Percentiles rank a stretch among this genome's conserved stretches.
Conservation (phyloP, 2,888 invertebrate species). For the Drosophila atroscutellata region DNA sequence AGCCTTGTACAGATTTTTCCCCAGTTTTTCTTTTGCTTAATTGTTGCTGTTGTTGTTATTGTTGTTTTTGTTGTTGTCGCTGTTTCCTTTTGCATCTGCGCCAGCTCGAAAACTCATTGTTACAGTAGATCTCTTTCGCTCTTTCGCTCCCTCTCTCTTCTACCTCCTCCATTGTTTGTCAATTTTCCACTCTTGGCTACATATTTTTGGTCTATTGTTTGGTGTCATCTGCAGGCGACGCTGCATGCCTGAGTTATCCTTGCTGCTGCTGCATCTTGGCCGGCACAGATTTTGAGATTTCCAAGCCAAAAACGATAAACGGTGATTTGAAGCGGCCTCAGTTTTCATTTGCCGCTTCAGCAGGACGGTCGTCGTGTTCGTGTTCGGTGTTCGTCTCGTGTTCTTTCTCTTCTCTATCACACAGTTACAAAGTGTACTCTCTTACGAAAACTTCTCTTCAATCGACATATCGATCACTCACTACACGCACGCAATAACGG, state of each 20-base stretch:
- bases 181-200: conserved; percentile 70
- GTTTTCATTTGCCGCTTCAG: conserved; percentile 59
- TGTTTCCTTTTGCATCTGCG: conserved; percentile 69
- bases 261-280: conserved; percentile 29
- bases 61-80: conserved; percentile 17
- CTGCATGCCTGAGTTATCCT: conserved; percentile 30
- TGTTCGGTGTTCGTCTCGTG: conserved; percentile 2
- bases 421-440: not conserved
- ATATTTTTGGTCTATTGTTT: conserved; percentile 68
- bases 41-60: conserved; percentile 31
- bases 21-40: conserved; percentile 54
- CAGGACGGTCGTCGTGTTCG: conserved; percentile 54
- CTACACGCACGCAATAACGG: conserved; percentile 30
- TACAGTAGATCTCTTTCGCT: conserved; percentile 49
- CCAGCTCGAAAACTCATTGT: conserved; percentile 44
- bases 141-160: conserved; percentile 9
- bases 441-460: not conserved
- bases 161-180: conserved; percentile 63
- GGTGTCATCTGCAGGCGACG: conserved; percentile 70
- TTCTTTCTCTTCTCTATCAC: not conserved
- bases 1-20: conserved; percentile 73
- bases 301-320: conserved; percentile 34
- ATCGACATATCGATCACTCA: conserved; percentile 14
- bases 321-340: conserved; percentile 26
- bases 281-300: conserved; percentile 41